Percentiles rank a stretch among this genome's conserved stretches.
phyloP scores from a whole-genome alignment of 2,113 vertebrate species.

The Poeciliopsis prolifica region DNA sequence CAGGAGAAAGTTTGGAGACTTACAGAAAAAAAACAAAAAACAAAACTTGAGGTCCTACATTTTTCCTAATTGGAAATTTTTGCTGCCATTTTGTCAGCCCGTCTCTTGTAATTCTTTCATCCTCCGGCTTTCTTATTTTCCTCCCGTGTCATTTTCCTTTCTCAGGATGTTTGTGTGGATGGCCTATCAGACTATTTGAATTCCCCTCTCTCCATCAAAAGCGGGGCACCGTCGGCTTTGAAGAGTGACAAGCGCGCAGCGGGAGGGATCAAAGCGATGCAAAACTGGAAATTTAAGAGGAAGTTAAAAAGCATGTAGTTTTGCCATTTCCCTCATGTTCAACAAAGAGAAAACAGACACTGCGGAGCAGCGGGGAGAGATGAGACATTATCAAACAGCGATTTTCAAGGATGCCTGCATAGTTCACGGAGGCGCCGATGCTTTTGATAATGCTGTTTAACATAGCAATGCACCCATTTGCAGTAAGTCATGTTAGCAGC shows the following conservation, averaged over 20 bases:
- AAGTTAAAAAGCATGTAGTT: constrained; percentile 69
- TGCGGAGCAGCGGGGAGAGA: constrained; percentile 53
- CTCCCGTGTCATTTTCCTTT: constrained; percentile 50
- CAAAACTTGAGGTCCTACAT: constrained; percentile 45
- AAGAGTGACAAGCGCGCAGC: constrained; percentile 70
- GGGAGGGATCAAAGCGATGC: constrained; percentile 69
- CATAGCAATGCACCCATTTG: constrained; percentile 22
- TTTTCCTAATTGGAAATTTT: constrained; percentile 65
- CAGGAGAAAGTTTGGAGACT: constrained; percentile 54
- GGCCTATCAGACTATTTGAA: constrained; percentile 69
- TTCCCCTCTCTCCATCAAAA: constrained; percentile 61
- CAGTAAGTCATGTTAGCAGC: constrained; percentile 23
- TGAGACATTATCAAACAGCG: constrained; percentile 64
- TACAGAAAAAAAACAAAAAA: constrained; percentile 15
- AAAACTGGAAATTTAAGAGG: constrained; percentile 70
- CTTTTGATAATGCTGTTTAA: constrained; percentile 60
- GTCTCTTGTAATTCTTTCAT: constrained; percentile 51
- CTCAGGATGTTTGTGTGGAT: constrained; percentile 57
- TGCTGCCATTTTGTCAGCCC: constrained; percentile 64
- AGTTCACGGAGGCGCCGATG: constrained; percentile 42
- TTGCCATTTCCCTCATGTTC: constrained; percentile 70
- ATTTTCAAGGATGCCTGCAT: constrained; percentile 53
- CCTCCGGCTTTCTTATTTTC: constrained; percentile 37
- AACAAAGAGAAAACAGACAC: constrained; percentile 66
- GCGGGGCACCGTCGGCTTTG: constrained; percentile 72